Evolutionary conservation across 2,797 vertebrate species (phyloP).

Genomic region (Bucorvus abyssinicus): DNA sequence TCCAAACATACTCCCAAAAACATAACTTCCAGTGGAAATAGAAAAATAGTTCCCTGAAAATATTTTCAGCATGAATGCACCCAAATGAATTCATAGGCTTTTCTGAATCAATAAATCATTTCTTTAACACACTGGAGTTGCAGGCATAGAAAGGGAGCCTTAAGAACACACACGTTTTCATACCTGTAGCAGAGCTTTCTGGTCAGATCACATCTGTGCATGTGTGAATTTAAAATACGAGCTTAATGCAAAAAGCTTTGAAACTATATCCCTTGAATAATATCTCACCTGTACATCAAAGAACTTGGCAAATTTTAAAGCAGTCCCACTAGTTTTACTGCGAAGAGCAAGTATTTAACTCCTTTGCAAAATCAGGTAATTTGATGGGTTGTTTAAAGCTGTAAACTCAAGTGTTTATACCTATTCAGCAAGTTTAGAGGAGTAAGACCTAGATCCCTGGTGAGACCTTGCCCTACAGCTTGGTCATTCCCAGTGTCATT

Average conservation of each 20-base stretch:
- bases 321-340: not conserved
- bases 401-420: not conserved
- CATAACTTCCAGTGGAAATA: not conserved
- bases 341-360: not conserved
- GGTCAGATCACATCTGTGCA: fast-evolving
- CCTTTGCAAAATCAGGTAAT: not conserved
- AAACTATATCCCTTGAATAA: not conserved
- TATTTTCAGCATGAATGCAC: not conserved
- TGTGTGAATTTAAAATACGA: not conserved
- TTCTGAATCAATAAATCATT: not conserved
- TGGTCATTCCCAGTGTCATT: not conserved
- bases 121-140: not conserved
- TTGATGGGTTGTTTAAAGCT: not conserved
- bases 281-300: not conserved
- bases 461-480: not conserved
- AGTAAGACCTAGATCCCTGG: not conserved
- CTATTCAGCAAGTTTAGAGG: not conserved
- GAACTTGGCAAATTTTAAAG: not conserved
- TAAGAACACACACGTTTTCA: not conserved
- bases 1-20: not conserved
- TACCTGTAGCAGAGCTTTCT: not conserved
- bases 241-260: not conserved
- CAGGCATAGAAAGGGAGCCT: not conserved
- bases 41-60: not conserved
- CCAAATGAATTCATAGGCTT: not conserved